Evolutionary conservation across 2,113 vertebrate genomes (phyloP).

Genomic region (Phoenicopterus ruber): DNA sequence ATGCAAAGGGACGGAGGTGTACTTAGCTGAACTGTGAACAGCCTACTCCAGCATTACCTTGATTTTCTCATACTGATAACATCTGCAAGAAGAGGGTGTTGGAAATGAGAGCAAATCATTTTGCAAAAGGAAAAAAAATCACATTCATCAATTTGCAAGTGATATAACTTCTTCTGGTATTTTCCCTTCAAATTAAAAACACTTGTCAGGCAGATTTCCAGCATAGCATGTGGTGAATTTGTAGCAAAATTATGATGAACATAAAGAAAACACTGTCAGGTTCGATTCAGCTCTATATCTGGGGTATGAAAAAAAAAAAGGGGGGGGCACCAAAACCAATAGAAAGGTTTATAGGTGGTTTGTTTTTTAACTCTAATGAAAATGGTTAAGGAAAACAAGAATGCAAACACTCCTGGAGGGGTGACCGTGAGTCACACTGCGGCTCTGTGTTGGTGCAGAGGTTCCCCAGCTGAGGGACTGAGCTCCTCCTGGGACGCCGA

Average conservation of each 20-base stretch:
- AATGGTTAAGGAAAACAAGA: background rate
- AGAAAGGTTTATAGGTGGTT: background rate
- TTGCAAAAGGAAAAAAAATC: background rate
- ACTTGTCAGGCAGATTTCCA: conserved; percentile 49
- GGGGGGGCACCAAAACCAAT: background rate
- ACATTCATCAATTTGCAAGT: conserved; percentile 21
- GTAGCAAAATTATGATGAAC: background rate
- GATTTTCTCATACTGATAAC: conserved; percentile 45
- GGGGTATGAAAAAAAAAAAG: background rate
- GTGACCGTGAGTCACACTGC: background rate
- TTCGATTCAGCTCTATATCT: background rate
- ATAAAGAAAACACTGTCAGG: conserved; percentile 2
- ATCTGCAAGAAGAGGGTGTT: background rate
- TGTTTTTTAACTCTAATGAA: background rate
- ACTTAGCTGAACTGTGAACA: conserved; percentile 2
- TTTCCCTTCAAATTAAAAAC: conserved; percentile 25
- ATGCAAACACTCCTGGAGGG: background rate
- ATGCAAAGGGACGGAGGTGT: background rate
- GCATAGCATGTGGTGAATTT: background rate
- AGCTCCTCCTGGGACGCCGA: background rate
- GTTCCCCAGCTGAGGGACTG: background rate
- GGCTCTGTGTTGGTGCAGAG: background rate
- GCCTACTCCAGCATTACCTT: background rate
- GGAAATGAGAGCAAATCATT: background rate
- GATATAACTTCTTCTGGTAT: conserved; percentile 9